These are phyloP conservation scores for Cotesia chilonis DNA, from an alignment of 1,140 invertebrate species.

Conservation along the genomic window DNA sequence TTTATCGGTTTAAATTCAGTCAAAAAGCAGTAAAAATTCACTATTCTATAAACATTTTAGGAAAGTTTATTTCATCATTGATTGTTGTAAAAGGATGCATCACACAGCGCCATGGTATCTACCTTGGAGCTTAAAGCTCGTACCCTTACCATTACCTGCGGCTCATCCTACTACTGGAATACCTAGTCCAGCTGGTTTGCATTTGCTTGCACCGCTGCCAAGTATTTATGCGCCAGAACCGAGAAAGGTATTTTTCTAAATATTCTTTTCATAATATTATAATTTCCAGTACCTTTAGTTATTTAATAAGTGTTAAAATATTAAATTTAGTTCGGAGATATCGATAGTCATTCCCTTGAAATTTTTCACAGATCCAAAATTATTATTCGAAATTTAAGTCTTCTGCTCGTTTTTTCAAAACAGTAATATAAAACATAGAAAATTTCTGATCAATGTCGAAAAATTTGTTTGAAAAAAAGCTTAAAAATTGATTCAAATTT, in stretches of 20 bases:
- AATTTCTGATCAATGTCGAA: no score
- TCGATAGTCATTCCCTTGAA: no score
- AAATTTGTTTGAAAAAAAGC: no score
- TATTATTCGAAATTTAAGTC: no score
- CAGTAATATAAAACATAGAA: no score
- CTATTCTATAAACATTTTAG: not conserved
- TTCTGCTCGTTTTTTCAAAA: no score
- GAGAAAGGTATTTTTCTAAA: conserved; percentile 54
- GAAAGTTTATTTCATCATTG: not conserved
- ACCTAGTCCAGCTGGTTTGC: conserved; percentile 58
- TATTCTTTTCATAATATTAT: not conserved
- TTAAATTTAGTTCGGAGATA: no score
- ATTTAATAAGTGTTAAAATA: no score
- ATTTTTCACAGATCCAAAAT: no score
- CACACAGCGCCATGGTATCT: conserved; percentile 64
- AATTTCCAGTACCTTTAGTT: not conserved
- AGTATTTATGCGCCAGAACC: conserved; percentile 64
- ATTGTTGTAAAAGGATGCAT: conserved; percentile 54
- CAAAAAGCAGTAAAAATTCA: no score
- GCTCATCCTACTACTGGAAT: conserved; percentile 62
- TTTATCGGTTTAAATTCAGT: no score
- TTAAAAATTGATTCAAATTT: no score
- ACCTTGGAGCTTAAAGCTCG: conserved; percentile 64
- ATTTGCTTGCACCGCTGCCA: conserved; percentile 60
- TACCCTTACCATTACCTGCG: conserved; percentile 61